phyloP scores from a whole-genome alignment of 1,140 invertebrate species.

The Acromyrmex heyeri region DNA sequence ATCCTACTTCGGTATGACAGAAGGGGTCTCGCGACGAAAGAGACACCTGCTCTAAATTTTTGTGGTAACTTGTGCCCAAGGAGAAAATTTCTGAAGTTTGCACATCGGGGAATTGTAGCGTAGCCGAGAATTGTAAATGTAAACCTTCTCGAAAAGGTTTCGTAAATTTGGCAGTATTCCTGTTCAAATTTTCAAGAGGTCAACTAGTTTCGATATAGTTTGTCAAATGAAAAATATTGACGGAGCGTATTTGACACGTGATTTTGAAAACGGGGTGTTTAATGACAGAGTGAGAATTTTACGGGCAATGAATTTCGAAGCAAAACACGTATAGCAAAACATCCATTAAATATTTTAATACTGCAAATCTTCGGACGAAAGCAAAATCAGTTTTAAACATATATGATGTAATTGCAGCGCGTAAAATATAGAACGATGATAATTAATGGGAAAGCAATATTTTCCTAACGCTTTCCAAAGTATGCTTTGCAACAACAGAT shows the following conservation, averaged over 20 bases:
- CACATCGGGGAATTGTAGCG: slow-evolving; percentile 39
- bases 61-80: neutral
- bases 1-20: neutral
- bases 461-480: neutral
- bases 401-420: too few species aligned
- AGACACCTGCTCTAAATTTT: slow-evolving; percentile 28
- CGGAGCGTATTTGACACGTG: neutral
- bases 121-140: neutral
- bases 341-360: neutral
- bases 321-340: neutral
- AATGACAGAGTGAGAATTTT: neutral
- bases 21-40: slow-evolving; percentile 19
- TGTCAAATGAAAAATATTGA: neutral
- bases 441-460: neutral
- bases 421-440: neutral
- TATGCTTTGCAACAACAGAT: neutral
- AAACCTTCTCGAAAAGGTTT: neutral
- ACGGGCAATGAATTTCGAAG: neutral
- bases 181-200: slow-evolving; percentile 37
- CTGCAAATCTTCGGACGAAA: neutral
- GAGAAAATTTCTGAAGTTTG: slow-evolving; percentile 27
- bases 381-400: neutral
- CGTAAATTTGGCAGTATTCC: slow-evolving; percentile 32
- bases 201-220: slow-evolving; percentile 11
- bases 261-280: neutral